Conservation (phyloP, 2,113 vertebrate species). For the Hipposideros armiger region DNA sequence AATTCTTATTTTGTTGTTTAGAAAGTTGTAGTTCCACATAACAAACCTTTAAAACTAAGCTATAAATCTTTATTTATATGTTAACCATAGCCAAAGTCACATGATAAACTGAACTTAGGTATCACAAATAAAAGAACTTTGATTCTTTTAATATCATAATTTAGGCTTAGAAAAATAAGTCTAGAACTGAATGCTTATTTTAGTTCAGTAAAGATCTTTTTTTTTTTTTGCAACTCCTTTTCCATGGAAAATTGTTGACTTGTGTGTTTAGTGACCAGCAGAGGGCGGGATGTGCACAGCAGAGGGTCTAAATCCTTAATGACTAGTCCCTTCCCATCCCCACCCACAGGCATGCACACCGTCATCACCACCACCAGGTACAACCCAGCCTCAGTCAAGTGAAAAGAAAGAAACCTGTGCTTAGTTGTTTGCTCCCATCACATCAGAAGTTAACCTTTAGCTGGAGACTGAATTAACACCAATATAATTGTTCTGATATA, state of each 20-base stretch:
- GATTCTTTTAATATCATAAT: neutral
- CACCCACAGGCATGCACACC: too few relatives aligned
- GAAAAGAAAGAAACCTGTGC: neutral
- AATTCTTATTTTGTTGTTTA: neutral
- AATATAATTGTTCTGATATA: neutral
- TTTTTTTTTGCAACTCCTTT: constrained; percentile 12
- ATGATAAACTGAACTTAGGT: neutral
- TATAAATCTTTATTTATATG: neutral
- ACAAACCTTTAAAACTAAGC: neutral
- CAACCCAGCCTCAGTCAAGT: neutral
- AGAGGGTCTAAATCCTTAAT: neutral
- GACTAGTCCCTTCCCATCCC: neutral
- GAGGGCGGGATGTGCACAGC: constrained; percentile 66
- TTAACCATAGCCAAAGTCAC: neutral
- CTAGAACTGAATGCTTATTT: neutral
- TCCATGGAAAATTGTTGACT: neutral
- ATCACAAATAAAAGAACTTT: neutral
- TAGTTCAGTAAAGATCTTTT: neutral
- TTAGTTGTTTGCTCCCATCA: neutral
- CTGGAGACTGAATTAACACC: neutral
- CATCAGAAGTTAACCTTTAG: neutral
- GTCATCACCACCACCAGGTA: neutral
- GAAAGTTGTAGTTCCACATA: neutral
- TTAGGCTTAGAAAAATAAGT: neutral
- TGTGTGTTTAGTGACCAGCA: constrained; percentile 48